Evolutionary conservation across 2,888 invertebrate genomes (phyloP), one percentile per base, ranked within the genome.

Genomic region (Sphaerophoria taeniata): DNA sequence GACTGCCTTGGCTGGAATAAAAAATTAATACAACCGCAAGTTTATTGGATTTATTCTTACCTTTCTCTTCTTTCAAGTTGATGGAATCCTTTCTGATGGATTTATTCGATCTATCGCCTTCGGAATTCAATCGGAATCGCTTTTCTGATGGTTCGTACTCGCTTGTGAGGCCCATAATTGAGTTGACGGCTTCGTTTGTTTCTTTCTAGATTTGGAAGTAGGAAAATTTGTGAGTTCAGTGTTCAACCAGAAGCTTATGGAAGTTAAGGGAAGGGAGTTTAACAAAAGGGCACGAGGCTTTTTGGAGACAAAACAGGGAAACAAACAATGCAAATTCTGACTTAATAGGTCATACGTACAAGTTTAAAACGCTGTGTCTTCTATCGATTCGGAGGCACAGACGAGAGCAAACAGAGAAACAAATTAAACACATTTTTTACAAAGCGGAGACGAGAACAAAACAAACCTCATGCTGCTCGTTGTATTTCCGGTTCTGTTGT

Each of bases 111-210:
- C 90, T 91, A 49, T 88, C 88, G 12, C 85, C 80, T 39, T 71
- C 87, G 43, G 88, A 85, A 1, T 89, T 89, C 2, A 84, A 53
- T 74, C 56, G 60, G n/a, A 86, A 81, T 45, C 79, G 76, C 53
- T 85, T 63, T 14, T 75, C 7, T 36, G 82, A 86, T 3, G 88
- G 51, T 12, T 90, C 90, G 39, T 87, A 77, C 0, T 83, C 81
- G 6, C 65, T 80, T 5, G 77, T 31, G 24, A 87, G 58, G 0
- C 89, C 89, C 89, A 91, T 91, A 16, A 92, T 92, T 4, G 92
- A 92, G 69, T 91, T 91, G 7, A 92, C 91, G 4, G 92, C 92
- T 39, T 91, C 90, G 53, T 90, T 91, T 45, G 91, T 92, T 89
- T 92, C 92, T 84, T 90, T 91, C 92, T 92, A 88, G 9, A 89